Conservation (phyloP, 2,797 vertebrate genomes). For the Oreochromis mossambicus region DNA sequence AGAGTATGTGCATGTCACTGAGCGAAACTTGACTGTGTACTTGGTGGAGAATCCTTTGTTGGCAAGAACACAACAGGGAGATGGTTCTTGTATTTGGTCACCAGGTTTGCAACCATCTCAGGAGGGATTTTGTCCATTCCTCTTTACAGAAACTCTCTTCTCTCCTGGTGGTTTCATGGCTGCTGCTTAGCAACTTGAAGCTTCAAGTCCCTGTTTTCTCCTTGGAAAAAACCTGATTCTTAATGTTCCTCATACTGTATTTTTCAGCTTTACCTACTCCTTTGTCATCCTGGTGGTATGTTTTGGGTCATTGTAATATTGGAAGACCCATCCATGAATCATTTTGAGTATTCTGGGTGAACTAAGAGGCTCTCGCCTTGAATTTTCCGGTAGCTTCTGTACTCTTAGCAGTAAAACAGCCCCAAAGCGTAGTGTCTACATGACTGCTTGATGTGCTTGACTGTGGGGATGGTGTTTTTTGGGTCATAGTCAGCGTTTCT, state of each 20-base stretch:
- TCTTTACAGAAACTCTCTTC: too few relatives aligned
- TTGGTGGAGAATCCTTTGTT: not conserved
- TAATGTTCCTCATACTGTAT: not conserved
- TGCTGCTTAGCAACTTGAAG: not conserved
- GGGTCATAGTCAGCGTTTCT: not conserved
- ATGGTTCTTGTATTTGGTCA: not conserved
- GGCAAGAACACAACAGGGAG: not conserved
- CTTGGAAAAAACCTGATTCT: not conserved
- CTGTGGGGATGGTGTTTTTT: not conserved
- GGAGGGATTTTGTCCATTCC: not conserved
- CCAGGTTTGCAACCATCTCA: not conserved
- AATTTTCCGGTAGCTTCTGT: not conserved
- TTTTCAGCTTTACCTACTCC: not conserved
- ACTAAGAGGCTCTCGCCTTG: not conserved
- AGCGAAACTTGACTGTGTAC: not conserved
- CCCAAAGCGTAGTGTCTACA: not conserved
- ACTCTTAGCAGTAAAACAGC: not conserved
- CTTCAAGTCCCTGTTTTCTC: not conserved
- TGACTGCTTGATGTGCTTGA: not conserved
- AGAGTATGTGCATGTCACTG: not conserved
- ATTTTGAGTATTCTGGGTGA: not conserved
- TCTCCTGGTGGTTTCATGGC: not conserved
- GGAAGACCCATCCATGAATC: not conserved
- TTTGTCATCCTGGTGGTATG: not conserved
- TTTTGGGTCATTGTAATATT: not conserved